Conservation (phyloP, 2,113 vertebrate genomes). For the Nothobranchius kuhntae region DNA sequence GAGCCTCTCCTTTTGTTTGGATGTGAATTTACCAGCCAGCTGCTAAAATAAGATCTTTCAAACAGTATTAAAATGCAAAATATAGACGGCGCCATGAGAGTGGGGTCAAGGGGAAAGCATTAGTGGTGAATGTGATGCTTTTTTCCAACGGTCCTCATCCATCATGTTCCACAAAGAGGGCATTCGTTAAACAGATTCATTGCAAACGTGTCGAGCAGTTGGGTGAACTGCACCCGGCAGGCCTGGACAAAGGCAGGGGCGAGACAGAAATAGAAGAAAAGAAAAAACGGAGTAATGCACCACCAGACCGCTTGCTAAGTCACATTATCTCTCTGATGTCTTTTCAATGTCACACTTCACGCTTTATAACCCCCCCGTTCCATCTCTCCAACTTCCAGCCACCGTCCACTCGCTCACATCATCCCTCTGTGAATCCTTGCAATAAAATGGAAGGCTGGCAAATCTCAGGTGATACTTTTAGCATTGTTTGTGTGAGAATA, state of each 20-base stretch:
- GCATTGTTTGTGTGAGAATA: neutral
- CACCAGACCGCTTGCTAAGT: conserved; percentile 44
- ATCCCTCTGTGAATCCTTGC: neutral
- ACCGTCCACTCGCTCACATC: neutral
- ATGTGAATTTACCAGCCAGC: conserved; percentile 46
- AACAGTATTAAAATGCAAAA: conserved; percentile 56
- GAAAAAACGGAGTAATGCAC: conserved; percentile 14
- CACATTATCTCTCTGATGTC: conserved; percentile 50
- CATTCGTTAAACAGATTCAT: conserved; percentile 54
- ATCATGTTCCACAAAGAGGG: conserved; percentile 51
- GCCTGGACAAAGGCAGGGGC: conserved; percentile 34
- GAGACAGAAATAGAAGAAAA: conserved; percentile 41
- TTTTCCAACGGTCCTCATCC: conserved; percentile 47
- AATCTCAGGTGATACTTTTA: conserved; percentile 12
- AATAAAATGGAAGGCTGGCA: neutral
- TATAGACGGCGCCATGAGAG: conserved; percentile 30
- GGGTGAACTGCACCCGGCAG: conserved; percentile 36
- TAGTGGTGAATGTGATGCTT: conserved; percentile 35
- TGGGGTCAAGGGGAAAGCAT: conserved; percentile 50
- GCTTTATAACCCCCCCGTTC: conserved; percentile 12
- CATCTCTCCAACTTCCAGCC: conserved; percentile 12
- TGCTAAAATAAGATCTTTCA: conserved; percentile 31
- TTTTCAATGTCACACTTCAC: conserved; percentile 67
- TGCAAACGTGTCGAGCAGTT: conserved; percentile 24
- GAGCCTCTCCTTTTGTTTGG: conserved; percentile 31